These are phyloP conservation scores for Panthera tigris DNA, from an alignment of 2,113 vertebrate genomes.

Conservation along the genomic window DNA sequence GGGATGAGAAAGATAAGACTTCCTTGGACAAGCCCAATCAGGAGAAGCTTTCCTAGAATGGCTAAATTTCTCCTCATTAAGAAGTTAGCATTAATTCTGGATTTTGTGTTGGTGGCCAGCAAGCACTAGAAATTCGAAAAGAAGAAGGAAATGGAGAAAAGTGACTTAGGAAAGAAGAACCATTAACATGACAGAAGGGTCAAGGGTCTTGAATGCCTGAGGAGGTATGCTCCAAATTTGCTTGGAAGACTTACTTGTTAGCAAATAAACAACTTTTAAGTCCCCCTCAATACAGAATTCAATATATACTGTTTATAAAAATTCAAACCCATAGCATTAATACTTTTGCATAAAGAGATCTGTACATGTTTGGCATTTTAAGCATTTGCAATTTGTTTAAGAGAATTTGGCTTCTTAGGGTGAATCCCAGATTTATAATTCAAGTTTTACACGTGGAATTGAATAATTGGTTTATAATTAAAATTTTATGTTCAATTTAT, in stretches of 20 bases:
- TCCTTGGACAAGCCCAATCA: not conserved
- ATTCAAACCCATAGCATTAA: not conserved
- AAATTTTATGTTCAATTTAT: slow-evolving; percentile 54
- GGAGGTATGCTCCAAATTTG: not conserved
- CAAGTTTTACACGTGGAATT: slow-evolving; percentile 24
- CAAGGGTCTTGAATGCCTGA: not conserved
- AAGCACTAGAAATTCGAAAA: not conserved
- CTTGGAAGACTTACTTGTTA: not conserved
- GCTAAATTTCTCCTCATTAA: not conserved
- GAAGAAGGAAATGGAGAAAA: not conserved
- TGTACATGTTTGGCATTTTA: not conserved
- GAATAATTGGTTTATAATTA: not conserved
- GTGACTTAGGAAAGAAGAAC: not conserved
- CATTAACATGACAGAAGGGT: not conserved
- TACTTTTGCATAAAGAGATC: not conserved
- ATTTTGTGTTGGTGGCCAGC: not conserved
- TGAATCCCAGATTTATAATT: slow-evolving; percentile 36
- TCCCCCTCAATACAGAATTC: not conserved
- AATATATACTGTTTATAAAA: not conserved
- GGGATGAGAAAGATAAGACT: not conserved
- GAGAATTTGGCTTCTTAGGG: not conserved
- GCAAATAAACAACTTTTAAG: not conserved
- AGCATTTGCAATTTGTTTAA: slow-evolving; percentile 38
- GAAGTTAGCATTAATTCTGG: not conserved
- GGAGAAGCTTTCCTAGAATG: not conserved